Conservation (phyloP, 2,797 vertebrate genomes). For the Enteromius thamalakanensis region DNA sequence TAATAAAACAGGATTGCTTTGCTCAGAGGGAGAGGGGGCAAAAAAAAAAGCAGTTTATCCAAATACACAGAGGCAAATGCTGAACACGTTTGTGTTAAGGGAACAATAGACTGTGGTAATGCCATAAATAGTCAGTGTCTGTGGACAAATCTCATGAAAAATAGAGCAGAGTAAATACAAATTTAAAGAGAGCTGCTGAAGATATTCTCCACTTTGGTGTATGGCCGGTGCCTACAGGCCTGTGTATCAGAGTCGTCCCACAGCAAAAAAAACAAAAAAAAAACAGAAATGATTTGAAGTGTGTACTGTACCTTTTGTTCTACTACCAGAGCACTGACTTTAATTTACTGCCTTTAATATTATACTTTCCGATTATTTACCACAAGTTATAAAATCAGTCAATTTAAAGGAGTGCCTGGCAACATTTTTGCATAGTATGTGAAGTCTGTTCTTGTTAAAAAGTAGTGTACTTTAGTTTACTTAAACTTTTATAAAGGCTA, state of each 20-base stretch:
- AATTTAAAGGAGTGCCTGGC: neutral
- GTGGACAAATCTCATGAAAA: conserved; percentile 33
- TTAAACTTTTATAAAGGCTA: neutral
- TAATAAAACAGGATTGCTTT: conserved; percentile 61
- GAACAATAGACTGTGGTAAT: conserved; percentile 40
- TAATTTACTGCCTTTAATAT: neutral
- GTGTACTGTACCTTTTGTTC: neutral
- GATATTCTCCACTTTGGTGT: conserved; percentile 25
- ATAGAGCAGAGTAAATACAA: conserved; percentile 22
- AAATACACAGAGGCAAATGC: conserved; percentile 47
- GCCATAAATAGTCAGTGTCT: conserved; percentile 47
- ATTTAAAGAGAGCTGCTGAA: neutral
- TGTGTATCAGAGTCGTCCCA: conserved; percentile 33
- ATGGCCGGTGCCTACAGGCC: conserved; percentile 28
- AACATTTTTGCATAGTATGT: neutral
- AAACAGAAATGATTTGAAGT: neutral
- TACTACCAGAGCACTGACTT: neutral
- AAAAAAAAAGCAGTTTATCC: conserved; percentile 48
- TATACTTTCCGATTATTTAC: neutral
- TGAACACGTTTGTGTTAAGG: conserved; percentile 34
- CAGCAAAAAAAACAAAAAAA: neutral
- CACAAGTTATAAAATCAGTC: neutral
- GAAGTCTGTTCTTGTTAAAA: neutral
- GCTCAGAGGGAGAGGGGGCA: conserved; percentile 38
- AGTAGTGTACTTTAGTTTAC: neutral